These are phyloP conservation scores for Onychomys arenicola DNA, from an alignment of 2,797 vertebrate species.

Conservation along the genomic window DNA sequence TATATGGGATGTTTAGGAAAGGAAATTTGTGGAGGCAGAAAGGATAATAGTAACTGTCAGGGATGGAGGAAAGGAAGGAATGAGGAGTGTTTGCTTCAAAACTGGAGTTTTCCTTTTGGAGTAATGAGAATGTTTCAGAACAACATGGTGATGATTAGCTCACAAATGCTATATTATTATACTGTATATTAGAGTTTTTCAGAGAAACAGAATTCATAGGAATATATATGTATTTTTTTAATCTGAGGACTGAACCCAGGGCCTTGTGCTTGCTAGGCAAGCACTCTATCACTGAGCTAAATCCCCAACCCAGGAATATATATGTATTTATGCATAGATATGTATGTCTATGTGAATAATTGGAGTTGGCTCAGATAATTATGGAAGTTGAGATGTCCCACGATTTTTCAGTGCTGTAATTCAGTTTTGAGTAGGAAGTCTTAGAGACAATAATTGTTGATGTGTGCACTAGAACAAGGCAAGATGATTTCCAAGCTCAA, in stretches of 20 bases:
- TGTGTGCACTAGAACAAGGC: not conserved
- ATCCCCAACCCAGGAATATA: too few species aligned
- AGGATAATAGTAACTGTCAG: not conserved
- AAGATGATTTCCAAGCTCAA: not conserved
- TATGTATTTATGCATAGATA: not conserved
- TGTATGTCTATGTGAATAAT: not conserved
- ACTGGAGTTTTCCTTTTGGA: not conserved
- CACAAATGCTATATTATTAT: not conserved
- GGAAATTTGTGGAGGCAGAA: not conserved
- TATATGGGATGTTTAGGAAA: slow-evolving; percentile 21
- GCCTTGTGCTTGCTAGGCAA: too few species aligned
- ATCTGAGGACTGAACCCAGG: too few species aligned
- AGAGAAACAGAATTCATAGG: not conserved
- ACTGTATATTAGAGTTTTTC: not conserved
- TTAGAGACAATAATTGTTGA: not conserved
- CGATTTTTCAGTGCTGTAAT: not conserved
- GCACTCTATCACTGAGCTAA: too few species aligned
- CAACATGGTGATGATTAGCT: not conserved
- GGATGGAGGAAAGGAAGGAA: not conserved
- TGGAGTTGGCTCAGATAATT: not conserved
- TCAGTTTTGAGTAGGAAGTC: not conserved
- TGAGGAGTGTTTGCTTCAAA: not conserved
- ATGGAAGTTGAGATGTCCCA: not conserved
- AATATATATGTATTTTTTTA: too few species aligned
- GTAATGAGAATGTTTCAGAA: slow-evolving; percentile 4